These are phyloP conservation scores for Cynodonichthys magdalenae DNA, from an alignment of 2,797 vertebrate species.

Conservation along the genomic window DNA sequence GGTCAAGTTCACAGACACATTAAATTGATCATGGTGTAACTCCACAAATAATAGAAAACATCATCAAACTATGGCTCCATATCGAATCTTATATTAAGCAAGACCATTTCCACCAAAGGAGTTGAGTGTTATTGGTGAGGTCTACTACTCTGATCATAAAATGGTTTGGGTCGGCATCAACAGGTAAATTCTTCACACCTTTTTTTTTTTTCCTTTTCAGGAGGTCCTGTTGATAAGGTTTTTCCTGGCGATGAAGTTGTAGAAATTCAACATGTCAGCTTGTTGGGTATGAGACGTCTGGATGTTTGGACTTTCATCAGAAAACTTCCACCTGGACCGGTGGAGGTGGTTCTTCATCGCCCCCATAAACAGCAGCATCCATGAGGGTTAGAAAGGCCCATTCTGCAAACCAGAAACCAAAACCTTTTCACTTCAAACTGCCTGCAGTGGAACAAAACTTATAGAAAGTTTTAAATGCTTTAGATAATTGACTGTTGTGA, in stretches of 20 bases:
- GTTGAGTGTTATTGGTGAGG: too few species aligned
- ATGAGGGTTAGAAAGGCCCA: slow-evolving; percentile 30
- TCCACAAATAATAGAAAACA: too few species aligned
- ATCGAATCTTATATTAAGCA: too few species aligned
- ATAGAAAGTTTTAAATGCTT: slow-evolving; percentile 1
- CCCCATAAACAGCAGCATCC: slow-evolving; percentile 43
- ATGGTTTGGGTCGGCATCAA: too few species aligned
- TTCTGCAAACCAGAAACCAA: slow-evolving; percentile 2
- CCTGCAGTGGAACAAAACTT: slow-evolving; percentile 2
- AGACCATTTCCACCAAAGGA: too few species aligned
- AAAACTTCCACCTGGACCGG: slow-evolving; percentile 76
- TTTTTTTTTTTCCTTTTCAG: slow-evolving; percentile 46
- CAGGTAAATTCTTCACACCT: too few species aligned
- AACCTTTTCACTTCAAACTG: slow-evolving; percentile 4
- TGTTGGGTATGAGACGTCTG: slow-evolving; percentile 76
- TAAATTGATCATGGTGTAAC: too few species aligned
- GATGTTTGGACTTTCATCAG: slow-evolving; percentile 84
- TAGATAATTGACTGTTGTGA: slow-evolving; percentile 2
- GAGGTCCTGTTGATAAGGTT: slow-evolving; percentile 75
- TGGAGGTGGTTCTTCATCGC: slow-evolving; percentile 76
- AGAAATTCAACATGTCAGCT: slow-evolving; percentile 71
- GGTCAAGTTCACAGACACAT: too few species aligned
- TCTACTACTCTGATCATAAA: too few species aligned
- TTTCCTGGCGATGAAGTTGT: slow-evolving; percentile 80
- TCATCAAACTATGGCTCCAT: too few species aligned